phyloP scores from a whole-genome alignment of 2,113 vertebrate species.

The Dromaius novaehollandiae region DNA sequence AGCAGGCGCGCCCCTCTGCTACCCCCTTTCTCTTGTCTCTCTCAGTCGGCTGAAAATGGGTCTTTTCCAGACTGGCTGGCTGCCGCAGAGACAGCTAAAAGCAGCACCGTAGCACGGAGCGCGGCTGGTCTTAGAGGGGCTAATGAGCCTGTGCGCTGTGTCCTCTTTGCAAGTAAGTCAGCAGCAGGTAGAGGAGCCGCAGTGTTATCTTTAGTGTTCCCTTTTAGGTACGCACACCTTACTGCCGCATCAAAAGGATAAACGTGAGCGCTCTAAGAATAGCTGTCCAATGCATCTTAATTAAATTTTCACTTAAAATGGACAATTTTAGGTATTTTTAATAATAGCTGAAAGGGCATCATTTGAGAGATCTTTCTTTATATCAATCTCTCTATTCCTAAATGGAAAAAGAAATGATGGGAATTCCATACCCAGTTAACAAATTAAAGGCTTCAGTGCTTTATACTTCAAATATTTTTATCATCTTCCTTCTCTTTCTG shows the following conservation, averaged over 20 bases:
- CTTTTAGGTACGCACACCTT: background rate
- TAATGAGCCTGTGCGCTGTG: background rate
- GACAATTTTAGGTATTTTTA: background rate
- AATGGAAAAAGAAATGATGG: background rate
- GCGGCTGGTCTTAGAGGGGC: no score
- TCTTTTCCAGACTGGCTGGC: background rate
- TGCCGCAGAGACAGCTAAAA: no score
- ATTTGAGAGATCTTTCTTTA: background rate
- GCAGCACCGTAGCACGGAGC: background rate
- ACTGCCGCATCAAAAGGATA: background rate
- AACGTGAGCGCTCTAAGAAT: background rate
- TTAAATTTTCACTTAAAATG: background rate
- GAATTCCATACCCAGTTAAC: background rate
- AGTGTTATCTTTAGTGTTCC: no score
- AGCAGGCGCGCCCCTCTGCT: no score
- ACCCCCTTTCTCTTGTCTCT: fast-evolving
- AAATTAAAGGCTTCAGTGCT: background rate
- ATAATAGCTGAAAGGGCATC: background rate
- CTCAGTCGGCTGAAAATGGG: background rate
- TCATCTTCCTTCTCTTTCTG: background rate
- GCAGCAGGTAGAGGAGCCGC: background rate
- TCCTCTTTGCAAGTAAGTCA: background rate
- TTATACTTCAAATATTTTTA: background rate
- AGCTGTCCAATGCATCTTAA: background rate
- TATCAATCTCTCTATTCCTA: background rate